Base-by-base conservation (phyloP, 2,113 vertebrate genomes). In the Chaetodon auriga region DNA sequence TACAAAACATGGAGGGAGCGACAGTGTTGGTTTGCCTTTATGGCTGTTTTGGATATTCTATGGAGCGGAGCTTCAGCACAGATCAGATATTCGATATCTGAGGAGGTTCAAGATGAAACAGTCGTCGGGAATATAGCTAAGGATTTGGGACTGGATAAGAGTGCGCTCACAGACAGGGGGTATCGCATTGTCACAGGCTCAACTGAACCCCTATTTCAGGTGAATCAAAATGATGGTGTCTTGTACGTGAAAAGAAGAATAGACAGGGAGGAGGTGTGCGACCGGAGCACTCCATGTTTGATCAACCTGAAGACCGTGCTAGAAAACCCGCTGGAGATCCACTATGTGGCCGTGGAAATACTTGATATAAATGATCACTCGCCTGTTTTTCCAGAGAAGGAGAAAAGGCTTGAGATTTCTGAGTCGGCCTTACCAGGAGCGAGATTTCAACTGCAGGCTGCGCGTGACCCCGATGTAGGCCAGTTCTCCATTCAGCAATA, bases 51-150 rank as follows among this genome's bases (percentile, higher is more conserved):
- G 15, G 69, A 73, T 79, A 7, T 85, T 60, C 51, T 84, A 14
- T 88, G 71, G 36, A 80, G 53, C 46, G 71, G 77, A 83, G 80
- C 84, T 73, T 87, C 83, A 23, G 91, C 86, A 14, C 92, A 93
- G 54, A 80, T 92, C 54, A 84, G 83, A 60, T 95, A 90, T 84
- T 91, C 93, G 0, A 83, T 96, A 45, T 75, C 81, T 0, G 96
- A 96, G 53, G 96, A 96, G 76, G 88, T 87, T 58, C 85, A 92
- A 70, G 85, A 84, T 25, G 94, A 93, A 68, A 90, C 91, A 57
- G 78, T 92, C 54, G 96, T 97, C 81, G 93, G 93, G 18, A 92
- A 95, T 84, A 88, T 93, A 25, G 94, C 94, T 1, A 95, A 88
- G 46, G 95, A 96, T 83, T 49, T 96, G 78, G 93, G 94, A 13